Percentiles rank a stretch among this genome's conserved stretches.
phyloP scores from a whole-genome alignment of 2,113 vertebrate genomes.

The Ahaetulla prasina region DNA sequence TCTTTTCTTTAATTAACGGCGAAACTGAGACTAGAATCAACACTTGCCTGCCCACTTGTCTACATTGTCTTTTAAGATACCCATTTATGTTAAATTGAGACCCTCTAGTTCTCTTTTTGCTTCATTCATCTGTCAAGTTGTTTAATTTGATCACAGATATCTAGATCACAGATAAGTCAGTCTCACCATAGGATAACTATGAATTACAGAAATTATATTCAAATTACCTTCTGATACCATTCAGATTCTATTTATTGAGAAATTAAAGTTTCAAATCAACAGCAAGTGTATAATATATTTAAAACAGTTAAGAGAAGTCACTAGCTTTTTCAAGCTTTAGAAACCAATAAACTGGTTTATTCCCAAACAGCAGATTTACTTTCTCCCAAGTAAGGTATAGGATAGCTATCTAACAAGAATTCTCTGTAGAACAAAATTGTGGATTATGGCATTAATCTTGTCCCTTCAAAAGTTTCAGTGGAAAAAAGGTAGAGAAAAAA shows the following conservation, averaged over 20 bases:
- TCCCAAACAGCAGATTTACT: not conserved
- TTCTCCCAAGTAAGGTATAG: not conserved
- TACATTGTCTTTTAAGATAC: not conserved
- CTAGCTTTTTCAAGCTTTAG: not conserved
- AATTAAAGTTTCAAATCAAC: not conserved
- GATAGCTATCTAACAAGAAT: not conserved
- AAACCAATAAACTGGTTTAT: not conserved
- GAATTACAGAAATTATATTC: not conserved
- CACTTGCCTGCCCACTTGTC: not conserved
- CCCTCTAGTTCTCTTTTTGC: not conserved
- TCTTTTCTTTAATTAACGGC: not conserved
- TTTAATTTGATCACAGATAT: not conserved
- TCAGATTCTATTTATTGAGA: not conserved
- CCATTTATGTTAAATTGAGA: fast-evolving
- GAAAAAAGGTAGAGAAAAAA: not conserved
- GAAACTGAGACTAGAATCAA: not conserved
- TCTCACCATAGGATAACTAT: not conserved
- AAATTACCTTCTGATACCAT: not conserved
- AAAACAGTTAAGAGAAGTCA: not conserved
- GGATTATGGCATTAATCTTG: not conserved
- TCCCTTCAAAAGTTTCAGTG: not conserved
- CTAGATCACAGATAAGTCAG: fast-evolving
- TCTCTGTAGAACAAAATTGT: not conserved
- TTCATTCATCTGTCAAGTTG: conserved; percentile 38
- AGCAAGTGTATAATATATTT: not conserved